Percentiles rank a stretch among this genome's conserved stretches.
These are phyloP conservation scores for Brachyhypopomus gauderio DNA, from an alignment of 2,113 vertebrate species.

Conservation along the genomic window DNA sequence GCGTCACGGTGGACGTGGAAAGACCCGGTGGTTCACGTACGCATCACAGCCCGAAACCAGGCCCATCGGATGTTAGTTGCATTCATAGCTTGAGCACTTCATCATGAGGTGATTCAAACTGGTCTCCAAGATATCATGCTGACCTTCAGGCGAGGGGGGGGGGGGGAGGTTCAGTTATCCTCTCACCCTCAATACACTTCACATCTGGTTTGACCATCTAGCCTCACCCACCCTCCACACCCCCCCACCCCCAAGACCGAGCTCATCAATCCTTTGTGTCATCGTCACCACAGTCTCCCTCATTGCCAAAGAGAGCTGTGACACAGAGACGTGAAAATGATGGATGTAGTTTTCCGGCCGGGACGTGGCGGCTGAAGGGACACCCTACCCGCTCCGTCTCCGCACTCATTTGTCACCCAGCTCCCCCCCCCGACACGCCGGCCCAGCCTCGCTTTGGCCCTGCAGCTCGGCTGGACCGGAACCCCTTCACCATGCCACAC, in stretches of 20 bases:
- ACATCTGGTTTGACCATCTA: slow-evolving; percentile 79
- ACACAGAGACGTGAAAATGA: slow-evolving; percentile 75
- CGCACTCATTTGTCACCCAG: slow-evolving; percentile 67
- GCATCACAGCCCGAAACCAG: background rate
- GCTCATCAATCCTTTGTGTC: slow-evolving; percentile 77
- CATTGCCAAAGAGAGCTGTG: slow-evolving; percentile 72
- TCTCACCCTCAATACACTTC: slow-evolving; percentile 51
- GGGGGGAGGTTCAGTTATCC: slow-evolving; percentile 9
- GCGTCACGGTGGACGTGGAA: background rate
- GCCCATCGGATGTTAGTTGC: background rate
- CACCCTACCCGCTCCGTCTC: slow-evolving; percentile 69
- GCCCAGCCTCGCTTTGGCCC: slow-evolving; percentile 50
- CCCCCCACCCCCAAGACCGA: slow-evolving; percentile 64
- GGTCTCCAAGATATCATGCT: slow-evolving; percentile 60
- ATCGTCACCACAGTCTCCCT: slow-evolving; percentile 71
- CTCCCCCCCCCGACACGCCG: slow-evolving; percentile 60
- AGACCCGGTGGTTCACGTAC: background rate
- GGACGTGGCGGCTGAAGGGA: slow-evolving; percentile 70
- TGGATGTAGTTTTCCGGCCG: slow-evolving; percentile 75
- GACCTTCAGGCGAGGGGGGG: slow-evolving; percentile 62
- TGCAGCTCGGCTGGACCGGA: slow-evolving; percentile 49
- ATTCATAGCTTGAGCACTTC: background rate
- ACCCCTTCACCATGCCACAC: slow-evolving; percentile 42
- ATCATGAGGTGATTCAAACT: slow-evolving; percentile 18
- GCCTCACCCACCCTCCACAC: slow-evolving; percentile 38